Evolutionary conservation across 2,797 vertebrate species (phyloP).

Genomic region (Acipenser transmontanus): DNA sequence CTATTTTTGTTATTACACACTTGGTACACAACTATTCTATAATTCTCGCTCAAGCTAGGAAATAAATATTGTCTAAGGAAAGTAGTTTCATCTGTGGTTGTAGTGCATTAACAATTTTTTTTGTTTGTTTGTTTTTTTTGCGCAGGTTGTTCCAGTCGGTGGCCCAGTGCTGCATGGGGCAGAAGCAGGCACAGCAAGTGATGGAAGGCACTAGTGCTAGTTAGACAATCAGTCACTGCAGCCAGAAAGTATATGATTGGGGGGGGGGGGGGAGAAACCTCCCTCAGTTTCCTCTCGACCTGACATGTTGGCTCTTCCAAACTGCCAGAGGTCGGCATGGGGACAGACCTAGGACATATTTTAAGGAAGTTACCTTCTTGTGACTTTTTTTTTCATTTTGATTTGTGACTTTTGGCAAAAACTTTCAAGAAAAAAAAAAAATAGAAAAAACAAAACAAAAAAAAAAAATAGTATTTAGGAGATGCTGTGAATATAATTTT

Average conservation of each 20-base stretch:
- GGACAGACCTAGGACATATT: conserved; percentile 30
- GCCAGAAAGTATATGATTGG: conserved; percentile 33
- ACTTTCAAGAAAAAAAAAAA: not conserved
- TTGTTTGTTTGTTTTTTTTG: not conserved
- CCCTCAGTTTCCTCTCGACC: conserved; percentile 28
- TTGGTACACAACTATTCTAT: no score
- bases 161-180: conserved; percentile 98
- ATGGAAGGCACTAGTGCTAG: conserved; percentile 98
- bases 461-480: conserved; percentile 34
- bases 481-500: conserved; percentile 94
- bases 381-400: conserved; percentile 37
- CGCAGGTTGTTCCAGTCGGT: conserved; percentile 95
- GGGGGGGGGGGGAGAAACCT: conserved; percentile 24
- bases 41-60: no score
- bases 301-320: conserved; percentile 37
- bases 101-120: not conserved
- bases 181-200: conserved; percentile 98
- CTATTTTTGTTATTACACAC: no score
- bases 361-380: conserved; percentile 18
- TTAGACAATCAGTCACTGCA: conserved; percentile 58
- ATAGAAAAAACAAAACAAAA: not conserved
- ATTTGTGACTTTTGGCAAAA: conserved; percentile 56
- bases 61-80: no score
- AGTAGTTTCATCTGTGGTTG: no score
- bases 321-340: conserved; percentile 59